These are phyloP conservation scores for Aphelinus certus DNA, from an alignment of 1,140 invertebrate genomes.

Conservation along the genomic window DNA sequence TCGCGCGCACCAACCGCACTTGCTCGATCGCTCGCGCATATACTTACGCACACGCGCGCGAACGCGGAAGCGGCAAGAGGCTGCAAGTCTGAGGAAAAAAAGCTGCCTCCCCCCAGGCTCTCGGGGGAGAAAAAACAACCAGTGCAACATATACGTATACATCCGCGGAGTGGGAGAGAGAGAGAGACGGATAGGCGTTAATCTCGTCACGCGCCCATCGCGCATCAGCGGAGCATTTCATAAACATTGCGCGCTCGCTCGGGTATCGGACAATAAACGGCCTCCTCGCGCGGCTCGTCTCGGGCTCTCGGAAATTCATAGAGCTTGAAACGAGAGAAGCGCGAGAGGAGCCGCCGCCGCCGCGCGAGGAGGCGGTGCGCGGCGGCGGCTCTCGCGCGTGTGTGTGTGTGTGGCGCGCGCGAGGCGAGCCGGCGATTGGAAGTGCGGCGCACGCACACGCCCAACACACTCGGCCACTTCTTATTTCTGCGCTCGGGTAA, in stretches of 20 bases:
- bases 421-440: slow-evolving; percentile 23
- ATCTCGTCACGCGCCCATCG: neutral
- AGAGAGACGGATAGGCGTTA: too few relatives aligned
- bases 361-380: slow-evolving; percentile 10
- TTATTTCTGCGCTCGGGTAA: slow-evolving; percentile 65
- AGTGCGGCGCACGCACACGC: slow-evolving; percentile 10
- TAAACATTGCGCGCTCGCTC: neutral
- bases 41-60: neutral
- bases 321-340: slow-evolving; percentile 19
- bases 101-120: too few relatives aligned
- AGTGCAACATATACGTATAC: too few relatives aligned
- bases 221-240: slow-evolving; percentile 10
- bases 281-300: neutral
- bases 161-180: too few relatives aligned
- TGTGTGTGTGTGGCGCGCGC: neutral
- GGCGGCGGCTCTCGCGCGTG: slow-evolving; percentile 1
- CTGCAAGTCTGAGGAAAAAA: neutral
- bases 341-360: slow-evolving; percentile 1
- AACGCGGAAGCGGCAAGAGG: neutral
- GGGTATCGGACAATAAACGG: slow-evolving; percentile 8
- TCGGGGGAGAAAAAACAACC: too few relatives aligned
- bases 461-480: slow-evolving; percentile 55
- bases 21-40: neutral
- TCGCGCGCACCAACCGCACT: slow-evolving; percentile 32
- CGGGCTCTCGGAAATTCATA: slow-evolving; percentile 29